Evolutionary conservation across 2,888 invertebrate species (phyloP).

Genomic region (Scaptomyza parva): DNA sequence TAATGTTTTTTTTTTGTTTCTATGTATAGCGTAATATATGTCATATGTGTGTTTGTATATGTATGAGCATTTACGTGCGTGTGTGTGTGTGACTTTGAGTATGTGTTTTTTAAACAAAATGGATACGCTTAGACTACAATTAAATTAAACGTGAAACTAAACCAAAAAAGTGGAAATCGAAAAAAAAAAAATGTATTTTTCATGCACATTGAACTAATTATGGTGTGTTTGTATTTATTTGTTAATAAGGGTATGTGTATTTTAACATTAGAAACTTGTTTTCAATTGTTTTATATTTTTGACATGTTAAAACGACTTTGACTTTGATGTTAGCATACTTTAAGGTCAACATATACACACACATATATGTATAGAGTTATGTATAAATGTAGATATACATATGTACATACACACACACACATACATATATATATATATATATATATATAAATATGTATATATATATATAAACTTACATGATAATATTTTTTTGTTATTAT

Average conservation of each 20-base stretch:
- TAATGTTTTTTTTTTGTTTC: slow-evolving; percentile 49
- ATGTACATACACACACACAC: slow-evolving; percentile 1
- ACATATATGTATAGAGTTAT: slow-evolving; percentile 15
- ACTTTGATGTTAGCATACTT: slow-evolving; percentile 48
- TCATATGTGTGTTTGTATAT: slow-evolving; percentile 34
- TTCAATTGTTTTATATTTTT: slow-evolving; percentile 24
- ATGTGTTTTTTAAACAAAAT: slow-evolving; percentile 71
- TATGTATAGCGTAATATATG: slow-evolving; percentile 57
- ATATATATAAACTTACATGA: too few relatives aligned
- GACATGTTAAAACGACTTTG: slow-evolving; percentile 33
- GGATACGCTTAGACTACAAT: slow-evolving; percentile 70
- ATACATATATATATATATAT: slow-evolving; percentile 9
- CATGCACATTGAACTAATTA: slow-evolving; percentile 58
- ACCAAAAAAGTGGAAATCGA: slow-evolving; percentile 61
- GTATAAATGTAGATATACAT: slow-evolving; percentile 1
- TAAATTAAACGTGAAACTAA: slow-evolving; percentile 74
- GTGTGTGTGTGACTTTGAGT: slow-evolving; percentile 22
- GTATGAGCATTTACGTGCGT: background rate
- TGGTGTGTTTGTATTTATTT: slow-evolving; percentile 11
- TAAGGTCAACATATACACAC: slow-evolving; percentile 34
- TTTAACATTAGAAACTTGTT: slow-evolving; percentile 41
- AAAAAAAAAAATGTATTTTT: slow-evolving; percentile 27
- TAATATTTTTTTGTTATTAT: slow-evolving; percentile 13
- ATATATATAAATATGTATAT: slow-evolving; percentile 14
- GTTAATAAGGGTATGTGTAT: slow-evolving; percentile 25